Percentiles rank a stretch among this genome's conserved stretches.
phyloP scores from a whole-genome alignment of 2,797 vertebrate genomes.

The Amphiprion clarkii region DNA sequence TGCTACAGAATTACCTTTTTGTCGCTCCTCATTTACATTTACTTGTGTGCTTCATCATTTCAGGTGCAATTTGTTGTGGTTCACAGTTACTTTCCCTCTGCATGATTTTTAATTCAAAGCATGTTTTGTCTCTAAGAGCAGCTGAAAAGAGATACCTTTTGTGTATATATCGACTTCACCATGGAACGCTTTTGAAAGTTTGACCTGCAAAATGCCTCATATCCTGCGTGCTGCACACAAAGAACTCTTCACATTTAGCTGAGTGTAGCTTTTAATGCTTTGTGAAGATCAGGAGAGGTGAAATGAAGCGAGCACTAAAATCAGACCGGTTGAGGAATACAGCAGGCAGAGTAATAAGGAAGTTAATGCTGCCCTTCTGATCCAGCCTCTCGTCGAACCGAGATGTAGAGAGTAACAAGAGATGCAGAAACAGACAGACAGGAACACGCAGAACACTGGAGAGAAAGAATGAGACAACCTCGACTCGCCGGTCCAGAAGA shows the following conservation, averaged over 20 bases:
- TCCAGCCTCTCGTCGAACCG: constrained; percentile 15
- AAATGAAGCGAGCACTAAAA: constrained; percentile 34
- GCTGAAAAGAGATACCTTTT: background rate
- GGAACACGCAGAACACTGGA: constrained; percentile 31
- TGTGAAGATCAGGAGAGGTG: constrained; percentile 31
- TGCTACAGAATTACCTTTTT: too few relatives aligned
- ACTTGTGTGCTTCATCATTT: too few relatives aligned
- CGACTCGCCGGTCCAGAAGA: constrained; percentile 33
- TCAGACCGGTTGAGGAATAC: constrained; percentile 18
- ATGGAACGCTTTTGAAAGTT: background rate
- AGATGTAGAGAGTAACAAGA: constrained; percentile 18
- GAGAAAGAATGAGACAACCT: constrained; percentile 26
- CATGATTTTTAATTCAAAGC: too few relatives aligned
- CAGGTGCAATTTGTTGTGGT: too few relatives aligned
- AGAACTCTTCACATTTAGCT: constrained; percentile 9
- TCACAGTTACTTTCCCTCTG: too few relatives aligned
- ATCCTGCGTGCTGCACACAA: background rate
- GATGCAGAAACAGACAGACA: constrained; percentile 14
- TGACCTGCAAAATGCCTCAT: background rate
- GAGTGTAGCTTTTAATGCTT: constrained; percentile 9
- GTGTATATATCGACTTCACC: background rate
- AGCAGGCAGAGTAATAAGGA: constrained; percentile 8
- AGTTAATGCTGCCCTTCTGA: constrained; percentile 26
- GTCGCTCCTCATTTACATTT: too few relatives aligned
- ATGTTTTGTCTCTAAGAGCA: background rate